These are phyloP conservation scores for Cerastoderma edule DNA, from an alignment of 2,888 invertebrate species.

Conservation along the genomic window DNA sequence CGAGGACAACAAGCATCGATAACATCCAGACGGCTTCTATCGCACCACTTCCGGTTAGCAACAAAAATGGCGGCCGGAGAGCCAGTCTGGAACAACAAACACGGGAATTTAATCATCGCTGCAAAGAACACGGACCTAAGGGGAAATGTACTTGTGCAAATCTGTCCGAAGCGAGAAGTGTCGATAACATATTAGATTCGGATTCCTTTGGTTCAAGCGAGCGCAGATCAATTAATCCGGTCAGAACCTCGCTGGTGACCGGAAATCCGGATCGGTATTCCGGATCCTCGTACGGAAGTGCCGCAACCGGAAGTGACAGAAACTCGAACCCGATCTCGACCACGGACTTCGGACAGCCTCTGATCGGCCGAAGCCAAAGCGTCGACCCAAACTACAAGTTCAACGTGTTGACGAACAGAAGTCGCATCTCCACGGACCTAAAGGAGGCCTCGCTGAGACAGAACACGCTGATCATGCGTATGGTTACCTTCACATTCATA, in stretches of 20 bases:
- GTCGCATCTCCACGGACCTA: slow-evolving; percentile 21
- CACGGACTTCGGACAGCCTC: not conserved
- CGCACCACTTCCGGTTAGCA: not conserved
- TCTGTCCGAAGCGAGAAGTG: not conserved
- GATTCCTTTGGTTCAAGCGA: not conserved
- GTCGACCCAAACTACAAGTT: slow-evolving; percentile 6
- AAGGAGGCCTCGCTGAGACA: slow-evolving; percentile 48
- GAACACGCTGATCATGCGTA: slow-evolving; percentile 54
- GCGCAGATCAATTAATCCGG: not conserved
- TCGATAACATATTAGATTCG: not conserved
- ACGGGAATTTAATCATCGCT: not conserved
- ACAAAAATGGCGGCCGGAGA: slow-evolving; percentile 9
- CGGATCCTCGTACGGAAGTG: slow-evolving; percentile 17
- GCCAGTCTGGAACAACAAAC: slow-evolving; percentile 13
- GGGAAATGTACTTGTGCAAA: not conserved
- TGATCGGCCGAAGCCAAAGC: slow-evolving; percentile 18
- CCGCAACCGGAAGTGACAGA: slow-evolving; percentile 22
- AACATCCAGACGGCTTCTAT: slow-evolving; percentile 9
- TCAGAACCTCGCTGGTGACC: not conserved
- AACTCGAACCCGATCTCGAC: slow-evolving; percentile 12
- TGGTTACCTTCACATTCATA: slow-evolving; percentile 53
- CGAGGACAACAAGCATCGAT: slow-evolving; percentile 32
- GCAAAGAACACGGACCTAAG: not conserved
- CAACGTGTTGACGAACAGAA: not conserved
- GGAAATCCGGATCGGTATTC: slow-evolving; percentile 5